phyloP scores from a whole-genome alignment of 2,113 vertebrate species.

The Platanista minor region DNA sequence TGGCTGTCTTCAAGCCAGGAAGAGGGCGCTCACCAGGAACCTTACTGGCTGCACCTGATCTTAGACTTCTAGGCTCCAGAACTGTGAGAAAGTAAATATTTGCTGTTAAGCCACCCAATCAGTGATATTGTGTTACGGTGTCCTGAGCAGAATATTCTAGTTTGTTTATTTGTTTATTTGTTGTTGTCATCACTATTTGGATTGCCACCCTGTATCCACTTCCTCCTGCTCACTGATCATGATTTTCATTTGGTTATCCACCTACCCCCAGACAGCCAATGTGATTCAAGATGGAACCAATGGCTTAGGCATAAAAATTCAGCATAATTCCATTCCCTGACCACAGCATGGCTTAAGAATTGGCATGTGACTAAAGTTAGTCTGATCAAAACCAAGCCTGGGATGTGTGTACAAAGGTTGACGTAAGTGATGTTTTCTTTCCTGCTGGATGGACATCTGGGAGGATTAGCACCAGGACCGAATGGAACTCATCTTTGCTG shows the following conservation, averaged over 20 bases:
- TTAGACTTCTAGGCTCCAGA: background rate
- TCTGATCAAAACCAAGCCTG: background rate
- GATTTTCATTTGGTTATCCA: background rate
- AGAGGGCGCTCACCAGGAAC: background rate
- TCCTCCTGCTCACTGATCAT: background rate
- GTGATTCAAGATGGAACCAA: background rate
- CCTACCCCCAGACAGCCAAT: background rate
- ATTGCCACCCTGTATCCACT: background rate
- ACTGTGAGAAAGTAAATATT: background rate
- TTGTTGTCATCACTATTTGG: background rate
- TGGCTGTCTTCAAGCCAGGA: background rate
- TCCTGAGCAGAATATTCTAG: background rate
- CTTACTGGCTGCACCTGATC: background rate
- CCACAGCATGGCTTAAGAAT: background rate
- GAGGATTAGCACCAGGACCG: background rate
- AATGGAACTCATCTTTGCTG: background rate
- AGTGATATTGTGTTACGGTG: background rate
- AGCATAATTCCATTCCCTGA: background rate
- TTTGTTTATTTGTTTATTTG: background rate
- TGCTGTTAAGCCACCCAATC: background rate
- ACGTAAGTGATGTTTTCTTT: fast-evolving
- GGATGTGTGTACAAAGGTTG: background rate
- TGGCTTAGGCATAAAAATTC: background rate
- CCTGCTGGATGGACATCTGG: background rate
- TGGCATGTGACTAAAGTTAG: background rate